Base-by-base conservation (phyloP, 2,888 invertebrate species). In the Tenthredo notha region DNA sequence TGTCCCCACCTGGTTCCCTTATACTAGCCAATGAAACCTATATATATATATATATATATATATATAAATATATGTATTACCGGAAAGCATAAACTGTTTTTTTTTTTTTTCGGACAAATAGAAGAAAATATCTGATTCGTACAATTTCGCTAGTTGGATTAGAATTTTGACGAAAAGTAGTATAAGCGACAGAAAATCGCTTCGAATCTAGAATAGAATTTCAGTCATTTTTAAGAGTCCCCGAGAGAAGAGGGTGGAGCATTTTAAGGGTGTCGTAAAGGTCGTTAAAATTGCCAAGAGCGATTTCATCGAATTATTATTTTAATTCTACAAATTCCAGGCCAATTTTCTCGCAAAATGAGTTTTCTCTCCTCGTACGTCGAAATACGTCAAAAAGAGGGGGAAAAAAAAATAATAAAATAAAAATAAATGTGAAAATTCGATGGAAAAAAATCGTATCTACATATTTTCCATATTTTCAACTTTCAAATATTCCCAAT, bases 211-310 rank as follows among this genome's bases (percentile, higher is more conserved):
- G n/a, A 6, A 15, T 50, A 75, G 7, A 61, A 29, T 9, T 61
- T 25, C 0, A 12, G 61, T 29, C 25, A 61, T 10, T 37, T 72
- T 40, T 37, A 7, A 21, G 37, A 33, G n/a, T 72, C 40, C 72
- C 72, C 72, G 15, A n/a, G 72, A 72, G 72, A 72, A 33, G 72
- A 72, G 72, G 40, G 72, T 33, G 40, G 21, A 54, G 54, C 54
- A n/a, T 40, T 33, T 72, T 40, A 37, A 72, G 37, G 72, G 40
- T n/a, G 47, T 47, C 40, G 75, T 37, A 25, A 75, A 21, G 75
- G 75, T 75, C 47, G 75, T 75, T 75, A 47, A 75, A 75, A 75
- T 47, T 37, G 47, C 54, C 2, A 47, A 47, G 15, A 70, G 33
- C 29, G 37, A 70, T 70, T 70, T 37, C 37, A 70, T 5, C 70